Conservation (phyloP, 1,140 invertebrate genomes). For the Orchestia grillus region DNA sequence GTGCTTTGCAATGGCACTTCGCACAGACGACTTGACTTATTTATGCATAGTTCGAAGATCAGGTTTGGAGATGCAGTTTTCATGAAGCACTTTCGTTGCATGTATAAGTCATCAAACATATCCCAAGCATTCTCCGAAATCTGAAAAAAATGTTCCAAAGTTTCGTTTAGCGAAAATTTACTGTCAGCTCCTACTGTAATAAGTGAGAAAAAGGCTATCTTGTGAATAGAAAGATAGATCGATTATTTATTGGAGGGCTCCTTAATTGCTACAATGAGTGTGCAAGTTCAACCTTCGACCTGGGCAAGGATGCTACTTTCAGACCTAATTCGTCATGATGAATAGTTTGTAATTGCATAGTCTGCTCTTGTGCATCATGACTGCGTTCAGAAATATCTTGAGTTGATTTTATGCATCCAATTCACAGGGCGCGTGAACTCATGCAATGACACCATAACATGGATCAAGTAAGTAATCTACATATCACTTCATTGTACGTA, state of each 20-base stretch:
- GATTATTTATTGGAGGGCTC: neutral
- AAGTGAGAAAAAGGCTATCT: neutral
- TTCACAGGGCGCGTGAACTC: neutral
- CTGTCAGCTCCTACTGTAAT: neutral
- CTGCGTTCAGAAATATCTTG: neutral
- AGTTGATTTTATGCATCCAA: neutral
- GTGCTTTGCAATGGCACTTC: too few species aligned
- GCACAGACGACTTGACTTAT: too few species aligned
- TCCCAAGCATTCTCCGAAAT: neutral
- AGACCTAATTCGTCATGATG: neutral
- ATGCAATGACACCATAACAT: neutral
- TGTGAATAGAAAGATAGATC: neutral
- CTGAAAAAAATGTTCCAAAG: neutral
- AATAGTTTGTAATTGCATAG: conserved; percentile 23
- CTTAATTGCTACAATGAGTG: neutral
- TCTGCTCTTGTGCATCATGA: neutral
- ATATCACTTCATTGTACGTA: neutral
- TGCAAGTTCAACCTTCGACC: conserved; percentile 16
- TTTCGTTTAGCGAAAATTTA: neutral
- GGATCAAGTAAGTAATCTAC: neutral
- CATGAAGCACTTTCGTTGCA: too few species aligned
- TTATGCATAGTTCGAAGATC: too few species aligned
- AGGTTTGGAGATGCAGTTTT: too few species aligned
- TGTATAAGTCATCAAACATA: too few species aligned
- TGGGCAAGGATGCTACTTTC: conserved; percentile 33